These are phyloP conservation scores for Tetragnatha versicolor DNA, from an alignment of 1,140 invertebrate species.

Conservation along the genomic window DNA sequence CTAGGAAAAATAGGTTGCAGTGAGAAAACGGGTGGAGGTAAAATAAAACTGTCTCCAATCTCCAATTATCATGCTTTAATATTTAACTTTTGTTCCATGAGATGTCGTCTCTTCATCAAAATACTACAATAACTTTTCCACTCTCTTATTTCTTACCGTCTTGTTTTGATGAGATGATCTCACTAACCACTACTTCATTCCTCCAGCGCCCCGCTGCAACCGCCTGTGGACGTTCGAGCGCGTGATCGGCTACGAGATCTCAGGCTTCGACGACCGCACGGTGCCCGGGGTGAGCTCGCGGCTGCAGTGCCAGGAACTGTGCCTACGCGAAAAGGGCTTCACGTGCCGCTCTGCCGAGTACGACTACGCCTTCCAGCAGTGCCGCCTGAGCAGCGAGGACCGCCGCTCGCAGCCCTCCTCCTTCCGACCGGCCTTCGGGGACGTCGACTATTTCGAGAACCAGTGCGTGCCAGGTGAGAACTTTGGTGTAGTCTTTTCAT, in stretches of 20 bases:
- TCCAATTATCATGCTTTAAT: too few species aligned
- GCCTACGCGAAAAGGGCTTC: conserved; percentile 66
- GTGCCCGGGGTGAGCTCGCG: conserved; percentile 61
- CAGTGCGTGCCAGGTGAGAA: conserved; percentile 64
- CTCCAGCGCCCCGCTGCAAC: conserved; percentile 54
- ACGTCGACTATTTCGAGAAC: conserved; percentile 68
- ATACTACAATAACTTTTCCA: too few species aligned
- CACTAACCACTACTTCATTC: not conserved
- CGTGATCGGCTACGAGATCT: conserved; percentile 64
- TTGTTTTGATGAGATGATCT: too few species aligned
- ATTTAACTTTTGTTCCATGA: too few species aligned
- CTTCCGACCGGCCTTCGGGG: conserved; percentile 63
- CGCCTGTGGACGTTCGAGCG: conserved; percentile 65
- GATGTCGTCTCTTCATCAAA: too few species aligned
- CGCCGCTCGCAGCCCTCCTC: conserved; percentile 63
- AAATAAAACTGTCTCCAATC: too few species aligned
- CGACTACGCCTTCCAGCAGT: conserved; percentile 64
- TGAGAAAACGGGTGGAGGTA: too few species aligned
- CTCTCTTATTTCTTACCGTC: too few species aligned
- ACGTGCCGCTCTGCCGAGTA: conserved; percentile 68
- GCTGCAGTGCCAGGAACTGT: conserved; percentile 67
- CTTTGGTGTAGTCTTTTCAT: too few species aligned
- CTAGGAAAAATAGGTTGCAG: too few species aligned
- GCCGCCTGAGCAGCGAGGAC: conserved; percentile 65
- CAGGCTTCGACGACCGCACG: conserved; percentile 63